Base-by-base conservation (phyloP, 2,888 invertebrate genomes). In the Leucoma salicis region DNA sequence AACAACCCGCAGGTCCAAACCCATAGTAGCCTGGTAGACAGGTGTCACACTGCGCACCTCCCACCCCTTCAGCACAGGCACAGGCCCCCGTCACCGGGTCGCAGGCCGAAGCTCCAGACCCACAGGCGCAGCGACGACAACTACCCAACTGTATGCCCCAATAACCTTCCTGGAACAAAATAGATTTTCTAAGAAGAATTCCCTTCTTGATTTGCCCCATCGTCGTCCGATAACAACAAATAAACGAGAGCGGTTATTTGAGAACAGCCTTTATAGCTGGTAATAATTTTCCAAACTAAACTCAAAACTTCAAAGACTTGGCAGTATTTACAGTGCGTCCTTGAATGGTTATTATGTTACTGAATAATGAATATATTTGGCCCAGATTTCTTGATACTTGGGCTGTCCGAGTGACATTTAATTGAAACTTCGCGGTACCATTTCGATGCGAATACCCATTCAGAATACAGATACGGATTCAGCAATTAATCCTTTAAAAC, bases 101-200 rank as follows among this genome's bases (percentile, higher is more conserved):
- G 82, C 98, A 98, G 6, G 87, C 83, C 38, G 94, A 93, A 13
- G 93, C 91, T 63, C 97, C 93, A 18, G 86, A 88, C 12, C 91
- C 91, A 82, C 99, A 99, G 42, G 92, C 91, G 77, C 99, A 99
- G n/a, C 92, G 91, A 31, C 91, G 85, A 74, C 99, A 98, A 28
- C 96, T 97, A 10, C 91, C 86, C 11, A 93, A 92, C 36, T 93
- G 88, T 28, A 95, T 78, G 50, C 96, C 96, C 95, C 96, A 96
- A 79, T 92, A 94, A 6, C 95, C 95, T 55, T 91, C 89, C 92
- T 94, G 70, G 15, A 14, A 21, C n/a, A n/a, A 24, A 18, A 11
- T 2, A 21, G 6, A 21, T 21, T 4, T 3, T 16, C 6, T 16
- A 16, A 3, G 16, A 4, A 16, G 3, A 16, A 16, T 16, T 4